Conservation (phyloP, 1,140 invertebrate genomes). For the Drosophila busckii region DNA sequence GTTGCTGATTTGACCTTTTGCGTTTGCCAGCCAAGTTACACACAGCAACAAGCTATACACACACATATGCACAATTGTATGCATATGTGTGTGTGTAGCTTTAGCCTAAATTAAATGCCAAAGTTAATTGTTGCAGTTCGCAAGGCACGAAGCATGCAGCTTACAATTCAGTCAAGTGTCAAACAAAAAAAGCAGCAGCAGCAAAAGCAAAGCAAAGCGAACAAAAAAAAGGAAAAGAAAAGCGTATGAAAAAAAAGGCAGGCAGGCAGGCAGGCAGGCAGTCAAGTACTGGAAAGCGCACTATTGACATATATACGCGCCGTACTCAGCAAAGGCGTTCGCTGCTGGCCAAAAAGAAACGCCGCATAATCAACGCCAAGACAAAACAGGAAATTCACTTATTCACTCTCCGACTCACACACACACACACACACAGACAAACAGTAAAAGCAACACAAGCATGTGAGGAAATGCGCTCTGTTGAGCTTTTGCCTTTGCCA, state of each 20-base stretch:
- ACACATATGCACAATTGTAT: neutral
- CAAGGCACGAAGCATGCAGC: slow-evolving; percentile 46
- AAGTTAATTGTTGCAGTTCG: slow-evolving; percentile 18
- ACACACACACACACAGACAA: slow-evolving; percentile 18
- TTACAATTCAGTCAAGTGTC: slow-evolving; percentile 71
- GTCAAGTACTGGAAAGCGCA: slow-evolving; percentile 71
- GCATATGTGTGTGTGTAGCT: neutral
- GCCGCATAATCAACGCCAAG: slow-evolving; percentile 60
- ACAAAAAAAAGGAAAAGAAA: slow-evolving; percentile 26
- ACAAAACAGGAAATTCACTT: slow-evolving; percentile 73
- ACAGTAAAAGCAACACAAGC: slow-evolving; percentile 7
- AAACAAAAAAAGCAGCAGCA: slow-evolving; percentile 55
- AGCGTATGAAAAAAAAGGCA: slow-evolving; percentile 1
- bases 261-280: slow-evolving; percentile 1
- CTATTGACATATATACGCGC: slow-evolving; percentile 79
- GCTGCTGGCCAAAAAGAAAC: slow-evolving; percentile 51
- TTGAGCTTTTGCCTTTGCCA: slow-evolving; percentile 73
- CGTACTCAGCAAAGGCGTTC: slow-evolving; percentile 40
- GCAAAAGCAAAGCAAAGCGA: slow-evolving; percentile 29
- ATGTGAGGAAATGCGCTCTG: slow-evolving; percentile 58
- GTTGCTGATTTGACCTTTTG: slow-evolving; percentile 37
- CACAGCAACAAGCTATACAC: slow-evolving; percentile 5
- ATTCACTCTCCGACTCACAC: slow-evolving; percentile 29
- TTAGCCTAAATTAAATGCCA: slow-evolving; percentile 10
- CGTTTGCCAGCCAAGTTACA: slow-evolving; percentile 6